phyloP scores from a whole-genome alignment of 1,140 invertebrate genomes.

The Drosophila sturtevanti region DNA sequence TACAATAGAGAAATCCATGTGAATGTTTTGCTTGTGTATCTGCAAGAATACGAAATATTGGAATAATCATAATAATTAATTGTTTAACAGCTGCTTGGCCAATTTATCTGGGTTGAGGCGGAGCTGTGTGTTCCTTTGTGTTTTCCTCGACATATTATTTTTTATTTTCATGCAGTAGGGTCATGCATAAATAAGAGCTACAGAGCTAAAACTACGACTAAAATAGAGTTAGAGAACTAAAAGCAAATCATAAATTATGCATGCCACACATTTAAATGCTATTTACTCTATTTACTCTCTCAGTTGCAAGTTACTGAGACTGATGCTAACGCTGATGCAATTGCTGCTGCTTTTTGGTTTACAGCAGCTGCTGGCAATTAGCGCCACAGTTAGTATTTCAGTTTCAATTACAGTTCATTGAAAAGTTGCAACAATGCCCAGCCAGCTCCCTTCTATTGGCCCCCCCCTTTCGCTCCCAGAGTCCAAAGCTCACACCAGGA shows the following conservation, averaged over 20 bases:
- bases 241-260: slow-evolving; percentile 73
- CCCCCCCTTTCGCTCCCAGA: neutral
- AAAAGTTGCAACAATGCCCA: slow-evolving; percentile 73
- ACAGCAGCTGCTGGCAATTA: slow-evolving; percentile 65
- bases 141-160: slow-evolving; percentile 2
- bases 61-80: slow-evolving; percentile 77
- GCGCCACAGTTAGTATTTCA: slow-evolving; percentile 66
- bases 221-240: slow-evolving; percentile 30
- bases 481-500: neutral
- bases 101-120: slow-evolving; percentile 43
- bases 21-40: slow-evolving; percentile 82
- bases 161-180: neutral
- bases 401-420: slow-evolving; percentile 80
- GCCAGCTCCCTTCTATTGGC: slow-evolving; percentile 21
- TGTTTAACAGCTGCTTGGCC: slow-evolving; percentile 28
- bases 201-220: slow-evolving; percentile 10
- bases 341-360: slow-evolving; percentile 9
- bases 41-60: slow-evolving; percentile 80
- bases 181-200: slow-evolving; percentile 35
- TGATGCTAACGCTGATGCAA: slow-evolving; percentile 40
- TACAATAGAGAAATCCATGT: slow-evolving; percentile 82
- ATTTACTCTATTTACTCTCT: slow-evolving; percentile 55
- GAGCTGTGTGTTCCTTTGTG: slow-evolving; percentile 24
- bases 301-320: slow-evolving; percentile 5
- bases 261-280: slow-evolving; percentile 69